Base-by-base conservation (phyloP, 1,140 invertebrate genomes). In the Apis dorsata region DNA sequence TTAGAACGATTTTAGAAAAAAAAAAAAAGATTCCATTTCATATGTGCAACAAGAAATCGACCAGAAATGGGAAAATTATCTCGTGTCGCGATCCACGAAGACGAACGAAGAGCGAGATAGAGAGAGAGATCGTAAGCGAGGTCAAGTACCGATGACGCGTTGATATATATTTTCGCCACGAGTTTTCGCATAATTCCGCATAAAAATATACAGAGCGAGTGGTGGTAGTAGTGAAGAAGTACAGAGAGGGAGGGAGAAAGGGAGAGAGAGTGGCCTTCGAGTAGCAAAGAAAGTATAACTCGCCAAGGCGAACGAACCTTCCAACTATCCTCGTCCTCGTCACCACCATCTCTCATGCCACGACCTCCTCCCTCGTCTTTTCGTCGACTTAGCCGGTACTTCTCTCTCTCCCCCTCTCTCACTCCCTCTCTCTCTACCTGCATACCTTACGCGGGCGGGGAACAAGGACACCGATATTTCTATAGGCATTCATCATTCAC, bases 401-500 rank as follows among this genome's bases (percentile, higher is more conserved):
- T 85, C 86, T 80, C 79, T 65, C 79, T 65, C 77, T 85, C 82
- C 77, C 79, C 60, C 79, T 65, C 79, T 85, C 86, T 24, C 24
- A 24, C 24, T 80, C 79, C 60, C 79, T 65, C 28, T 28, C 77
- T 80, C 79, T 65, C 79, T 65, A 75, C 72, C 78, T 79, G 75
- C 86, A 83, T 88, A 85, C 68, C 75, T 65, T 7, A 62, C 59
- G 84, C 21, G 85, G 75, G 86, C 28, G 78, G 74, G 80, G 74
- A 84, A 91, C 87, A 88, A 86, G 91, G 88, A 90, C 77, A 78
- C 79, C 70, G 60, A 65, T 85, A 90, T 91, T 91, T 91, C 91
- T 91, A 91, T 91, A 88, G 90, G 86, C 86, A 91, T 90, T 91
- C 90, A 90, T 91, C 90, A 90, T 91, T 90, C 87, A 78, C 87